Evolutionary conservation across 2,888 invertebrate species (phyloP).

Genomic region (Dione vanillae): DNA sequence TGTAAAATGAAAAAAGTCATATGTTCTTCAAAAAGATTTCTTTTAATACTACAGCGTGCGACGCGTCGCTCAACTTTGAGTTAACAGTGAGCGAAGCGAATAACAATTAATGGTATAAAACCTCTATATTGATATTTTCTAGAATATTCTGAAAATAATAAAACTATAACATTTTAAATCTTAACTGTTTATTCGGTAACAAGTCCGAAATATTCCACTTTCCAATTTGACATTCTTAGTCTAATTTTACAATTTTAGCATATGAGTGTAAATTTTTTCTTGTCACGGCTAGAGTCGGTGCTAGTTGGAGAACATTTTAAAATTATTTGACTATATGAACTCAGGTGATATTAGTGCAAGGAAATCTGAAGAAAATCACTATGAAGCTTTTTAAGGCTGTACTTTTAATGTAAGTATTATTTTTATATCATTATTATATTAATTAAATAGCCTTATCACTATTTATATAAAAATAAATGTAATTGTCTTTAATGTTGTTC

Average conservation of each 20-base stretch:
- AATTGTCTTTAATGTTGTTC: neutral
- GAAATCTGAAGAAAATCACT: neutral
- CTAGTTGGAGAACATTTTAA: neutral
- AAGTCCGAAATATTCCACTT: neutral
- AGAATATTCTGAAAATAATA: neutral
- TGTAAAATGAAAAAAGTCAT: neutral
- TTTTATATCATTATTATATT: conserved; percentile 9
- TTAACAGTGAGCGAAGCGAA: neutral
- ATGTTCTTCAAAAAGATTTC: neutral
- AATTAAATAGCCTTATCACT: neutral
- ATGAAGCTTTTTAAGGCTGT: conserved; percentile 23
- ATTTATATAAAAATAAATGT: no score
- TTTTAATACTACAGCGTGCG: neutral
- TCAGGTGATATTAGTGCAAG: neutral
- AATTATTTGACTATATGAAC: neutral
- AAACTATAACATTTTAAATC: neutral
- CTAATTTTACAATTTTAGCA: conserved; percentile 12
- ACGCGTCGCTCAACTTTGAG: neutral
- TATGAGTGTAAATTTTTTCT: neutral
- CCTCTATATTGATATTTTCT: neutral
- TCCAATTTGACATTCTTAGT: neutral
- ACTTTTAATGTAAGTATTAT: conserved; percentile 31
- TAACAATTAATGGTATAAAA: no score
- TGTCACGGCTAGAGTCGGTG: neutral
- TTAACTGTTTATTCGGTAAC: neutral